Evolutionary conservation across 2,888 invertebrate species (phyloP).

Genomic region (Catocala sponsa): DNA sequence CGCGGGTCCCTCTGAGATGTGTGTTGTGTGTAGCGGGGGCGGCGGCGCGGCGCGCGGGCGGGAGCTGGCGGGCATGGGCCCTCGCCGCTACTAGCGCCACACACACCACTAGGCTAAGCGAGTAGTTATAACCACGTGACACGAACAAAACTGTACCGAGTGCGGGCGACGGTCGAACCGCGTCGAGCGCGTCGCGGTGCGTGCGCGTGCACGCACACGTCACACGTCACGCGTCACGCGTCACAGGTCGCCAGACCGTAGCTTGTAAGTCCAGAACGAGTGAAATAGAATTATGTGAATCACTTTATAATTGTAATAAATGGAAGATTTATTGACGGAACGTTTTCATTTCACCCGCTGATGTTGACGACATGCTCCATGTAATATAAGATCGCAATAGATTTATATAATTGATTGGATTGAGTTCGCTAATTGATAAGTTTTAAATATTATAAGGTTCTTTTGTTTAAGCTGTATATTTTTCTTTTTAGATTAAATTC

Average conservation of each 20-base stretch:
- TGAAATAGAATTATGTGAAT: conserved; percentile 66
- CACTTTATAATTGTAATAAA: conserved; percentile 69
- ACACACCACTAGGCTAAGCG: conserved; percentile 40
- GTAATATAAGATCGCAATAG: conserved; percentile 46
- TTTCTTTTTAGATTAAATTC: conserved; percentile 72
- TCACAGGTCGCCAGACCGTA: conserved; percentile 43
- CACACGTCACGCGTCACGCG: background rate
- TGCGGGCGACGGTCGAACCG: too few species aligned
- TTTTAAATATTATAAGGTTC: conserved; percentile 53
- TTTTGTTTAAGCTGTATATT: conserved; percentile 66
- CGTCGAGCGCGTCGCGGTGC: background rate
- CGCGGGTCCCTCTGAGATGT: conserved; percentile 42
- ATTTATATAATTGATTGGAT: conserved; percentile 53
- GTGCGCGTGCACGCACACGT: conserved; percentile 39
- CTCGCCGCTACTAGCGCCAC: conserved; percentile 79
- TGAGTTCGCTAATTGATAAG: conserved; percentile 58
- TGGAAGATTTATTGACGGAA: conserved; percentile 62
- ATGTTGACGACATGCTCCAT: conserved; percentile 41
- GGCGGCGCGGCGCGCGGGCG: conserved; percentile 75
- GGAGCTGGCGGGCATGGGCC: conserved; percentile 69
- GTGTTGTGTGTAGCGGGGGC: conserved; percentile 70
- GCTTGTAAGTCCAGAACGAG: conserved; percentile 56
- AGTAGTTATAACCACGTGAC: conserved; percentile 42
- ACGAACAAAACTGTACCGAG: conserved; percentile 45
- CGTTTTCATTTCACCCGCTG: conserved; percentile 68